These are phyloP conservation scores for Phlogophora meticulosa DNA, from an alignment of 2,888 invertebrate species.

Conservation along the genomic window DNA sequence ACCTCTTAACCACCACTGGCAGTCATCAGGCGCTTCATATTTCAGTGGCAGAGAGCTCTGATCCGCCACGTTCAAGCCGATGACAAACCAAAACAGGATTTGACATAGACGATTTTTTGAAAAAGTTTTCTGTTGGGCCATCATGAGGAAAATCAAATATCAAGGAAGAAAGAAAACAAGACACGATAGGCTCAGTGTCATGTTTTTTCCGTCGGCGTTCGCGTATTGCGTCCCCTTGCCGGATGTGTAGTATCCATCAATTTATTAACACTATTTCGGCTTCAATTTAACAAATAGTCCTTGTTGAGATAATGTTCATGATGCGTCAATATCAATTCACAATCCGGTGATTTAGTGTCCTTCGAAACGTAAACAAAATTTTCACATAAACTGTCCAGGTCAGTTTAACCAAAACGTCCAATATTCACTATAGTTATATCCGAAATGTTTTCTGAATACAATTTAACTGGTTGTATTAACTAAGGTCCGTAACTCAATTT, in stretches of 20 bases:
- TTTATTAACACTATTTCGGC: slow-evolving; percentile 83
- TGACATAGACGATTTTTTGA: slow-evolving; percentile 81
- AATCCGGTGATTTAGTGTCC: slow-evolving; percentile 66
- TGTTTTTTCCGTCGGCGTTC: slow-evolving; percentile 90
- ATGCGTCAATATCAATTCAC: slow-evolving; percentile 73
- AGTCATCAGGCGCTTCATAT: slow-evolving; percentile 97
- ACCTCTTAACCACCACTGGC: slow-evolving; percentile 94
- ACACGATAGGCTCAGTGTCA: slow-evolving; percentile 88
- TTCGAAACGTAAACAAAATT: slow-evolving; percentile 69
- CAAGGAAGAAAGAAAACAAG: slow-evolving; percentile 89
- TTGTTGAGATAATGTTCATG: slow-evolving; percentile 78
- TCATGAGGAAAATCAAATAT: slow-evolving; percentile 86
- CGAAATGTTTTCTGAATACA: slow-evolving; percentile 41
- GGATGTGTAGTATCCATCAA: slow-evolving; percentile 90
- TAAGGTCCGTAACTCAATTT: slow-evolving; percentile 73
- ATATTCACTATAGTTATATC: slow-evolving; percentile 52
- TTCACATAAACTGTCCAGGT: slow-evolving; percentile 81
- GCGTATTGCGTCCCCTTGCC: slow-evolving; percentile 86
- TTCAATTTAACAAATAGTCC: slow-evolving; percentile 83
- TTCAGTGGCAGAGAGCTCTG: slow-evolving; percentile 88
- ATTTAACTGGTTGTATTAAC: slow-evolving; percentile 52
- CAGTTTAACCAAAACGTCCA: slow-evolving; percentile 55
- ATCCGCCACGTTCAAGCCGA: slow-evolving; percentile 87
- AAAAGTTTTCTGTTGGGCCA: slow-evolving; percentile 83
- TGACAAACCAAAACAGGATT: slow-evolving; percentile 85